Base-by-base conservation (phyloP, 1,140 invertebrate species). In the Lineus longissimus region DNA sequence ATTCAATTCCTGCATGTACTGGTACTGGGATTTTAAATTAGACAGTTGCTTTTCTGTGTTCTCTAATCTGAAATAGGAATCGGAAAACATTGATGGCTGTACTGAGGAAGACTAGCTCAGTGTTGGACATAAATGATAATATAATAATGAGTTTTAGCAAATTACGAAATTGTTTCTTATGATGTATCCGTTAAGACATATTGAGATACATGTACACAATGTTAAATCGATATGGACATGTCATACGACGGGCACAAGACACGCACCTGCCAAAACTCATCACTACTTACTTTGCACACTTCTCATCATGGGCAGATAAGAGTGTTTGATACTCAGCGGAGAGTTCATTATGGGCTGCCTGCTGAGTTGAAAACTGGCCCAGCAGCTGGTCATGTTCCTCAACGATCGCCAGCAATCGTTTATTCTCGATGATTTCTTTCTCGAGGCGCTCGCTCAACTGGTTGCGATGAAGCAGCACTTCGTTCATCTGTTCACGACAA, bases 1-100 rank as follows among this genome's bases (percentile, higher is more conserved):
- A 57, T 80, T 72, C 75, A 77, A 77, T 61, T 80, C 76, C 45
- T 61, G 19, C 31, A 76, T 57, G 2, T 74, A 70, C 55, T 74
- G 67, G 40, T 76, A 72, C 63, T 80, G 74, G 57, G 76, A 73
- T 59, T 70, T 70, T 13, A 76, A 47, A n/a, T 62, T 69, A 7
- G 67, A 61, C 41, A 75, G 54, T 2, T 66, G 59, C 15, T 67
- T 68, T 36, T 73, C 64, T 40, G 62, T 25, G 36, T 63, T 64
- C 45, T 70, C 69, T 59, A 62, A 66, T 58, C 75, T 77, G 62
- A 6, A 65, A 65, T 36, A 45, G 40, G 58, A 61, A 9, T 55
- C 13, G 4, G 1, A 1, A 55, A 2, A 1, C 29, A 27, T n/a
- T 13, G 13, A 15, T 2, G 29, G 19, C 13, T 15, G 13, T 55